Evolutionary conservation across 2,888 invertebrate species (phyloP).

Genomic region (Agrotis clavis): DNA sequence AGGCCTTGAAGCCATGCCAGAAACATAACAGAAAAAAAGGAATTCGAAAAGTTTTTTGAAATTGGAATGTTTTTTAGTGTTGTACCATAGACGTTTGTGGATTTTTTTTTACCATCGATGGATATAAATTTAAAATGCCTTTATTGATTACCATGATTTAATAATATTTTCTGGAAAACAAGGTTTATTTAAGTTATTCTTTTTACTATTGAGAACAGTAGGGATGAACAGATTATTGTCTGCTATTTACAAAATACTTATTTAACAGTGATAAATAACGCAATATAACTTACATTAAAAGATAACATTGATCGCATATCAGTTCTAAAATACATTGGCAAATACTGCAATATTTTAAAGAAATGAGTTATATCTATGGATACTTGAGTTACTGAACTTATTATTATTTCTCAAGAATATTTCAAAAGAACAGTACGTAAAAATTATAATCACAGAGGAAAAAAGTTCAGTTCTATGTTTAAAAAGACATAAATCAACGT

Average conservation of each 20-base stretch:
- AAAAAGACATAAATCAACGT: not conserved
- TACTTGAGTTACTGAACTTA: too few species aligned
- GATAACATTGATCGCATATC: constrained; percentile 35
- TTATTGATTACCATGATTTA: too few species aligned
- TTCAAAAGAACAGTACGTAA: not conserved
- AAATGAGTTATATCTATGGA: not conserved
- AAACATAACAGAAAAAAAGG: too few species aligned
- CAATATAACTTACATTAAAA: constrained; percentile 5
- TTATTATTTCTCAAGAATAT: not conserved
- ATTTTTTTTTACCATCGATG: not conserved
- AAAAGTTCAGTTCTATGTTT: not conserved
- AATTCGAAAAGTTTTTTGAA: constrained; percentile 3
- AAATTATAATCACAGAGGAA: not conserved
- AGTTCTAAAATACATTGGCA: constrained; percentile 3
- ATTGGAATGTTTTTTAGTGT: constrained; percentile 1
- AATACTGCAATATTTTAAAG: not conserved
- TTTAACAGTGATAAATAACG: not conserved
- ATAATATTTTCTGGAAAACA: not conserved
- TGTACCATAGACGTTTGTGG: not conserved
- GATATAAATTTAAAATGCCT: too few species aligned
- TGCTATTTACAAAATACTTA: not conserved
- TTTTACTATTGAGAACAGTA: too few species aligned
- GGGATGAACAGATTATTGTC: not conserved
- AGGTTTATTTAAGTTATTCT: too few species aligned
- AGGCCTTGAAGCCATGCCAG: too few species aligned